Evolutionary conservation across 2,797 vertebrate species (phyloP).

Genomic region (Hozukius guyotensis): DNA sequence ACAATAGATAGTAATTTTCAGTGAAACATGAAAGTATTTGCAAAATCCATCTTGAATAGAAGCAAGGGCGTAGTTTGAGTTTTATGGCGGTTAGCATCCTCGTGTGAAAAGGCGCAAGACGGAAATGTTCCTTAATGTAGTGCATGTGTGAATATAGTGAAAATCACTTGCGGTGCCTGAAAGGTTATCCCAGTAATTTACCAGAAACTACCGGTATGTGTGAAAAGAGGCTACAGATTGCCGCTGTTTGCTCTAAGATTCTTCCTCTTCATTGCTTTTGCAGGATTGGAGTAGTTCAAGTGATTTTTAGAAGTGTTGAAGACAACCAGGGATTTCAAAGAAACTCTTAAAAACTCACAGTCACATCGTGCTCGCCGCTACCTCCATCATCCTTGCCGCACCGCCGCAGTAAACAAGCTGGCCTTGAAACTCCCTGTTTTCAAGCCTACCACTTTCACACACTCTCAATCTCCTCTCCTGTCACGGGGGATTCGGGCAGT

Average conservation of each 20-base stretch:
- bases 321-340: constrained; percentile 19
- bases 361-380: constrained; percentile 4
- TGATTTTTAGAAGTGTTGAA: background rate
- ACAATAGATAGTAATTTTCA: background rate
- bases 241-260: background rate
- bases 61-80: no score
- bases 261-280: background rate
- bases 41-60: background rate
- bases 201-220: background rate
- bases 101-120: background rate
- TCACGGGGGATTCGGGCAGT: constrained; percentile 66
- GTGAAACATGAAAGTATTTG: background rate
- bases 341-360: constrained; percentile 19
- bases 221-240: background rate
- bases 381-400: constrained; percentile 55
- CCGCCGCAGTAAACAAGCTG: constrained; percentile 63
- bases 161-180: background rate
- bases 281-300: background rate
- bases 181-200: background rate
- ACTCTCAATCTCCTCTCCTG: constrained; percentile 68
- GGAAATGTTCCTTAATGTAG: background rate
- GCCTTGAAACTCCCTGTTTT: constrained; percentile 67
- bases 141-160: background rate
- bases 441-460: constrained; percentile 66
- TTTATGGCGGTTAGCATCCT: no score